These are phyloP conservation scores for Sitophilus oryzae DNA, from an alignment of 1,140 invertebrate genomes.

Conservation along the genomic window DNA sequence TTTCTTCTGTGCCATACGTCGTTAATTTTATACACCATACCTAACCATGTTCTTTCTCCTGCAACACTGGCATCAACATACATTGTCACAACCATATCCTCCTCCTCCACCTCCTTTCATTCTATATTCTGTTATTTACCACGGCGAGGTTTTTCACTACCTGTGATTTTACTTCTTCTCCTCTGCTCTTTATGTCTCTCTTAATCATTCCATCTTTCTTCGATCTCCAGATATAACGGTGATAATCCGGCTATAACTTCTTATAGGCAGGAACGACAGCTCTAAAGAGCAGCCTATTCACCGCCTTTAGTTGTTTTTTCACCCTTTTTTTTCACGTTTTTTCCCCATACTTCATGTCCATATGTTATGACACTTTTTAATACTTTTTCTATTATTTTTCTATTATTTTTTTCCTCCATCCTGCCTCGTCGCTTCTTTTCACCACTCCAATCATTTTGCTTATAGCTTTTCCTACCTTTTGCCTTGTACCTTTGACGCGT, in stretches of 20 bases:
- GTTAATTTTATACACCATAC: not conserved
- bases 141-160: not conserved
- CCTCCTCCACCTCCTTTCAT: not conserved
- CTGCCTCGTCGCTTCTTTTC: not conserved
- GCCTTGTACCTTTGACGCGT: not conserved
- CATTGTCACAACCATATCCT: not conserved
- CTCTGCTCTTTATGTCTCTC: not conserved
- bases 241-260: not conserved
- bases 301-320: not conserved
- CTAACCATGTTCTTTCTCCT: not conserved
- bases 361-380: not conserved
- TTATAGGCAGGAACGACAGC: not conserved
- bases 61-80: not conserved
- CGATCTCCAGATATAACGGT: not conserved
- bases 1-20: not conserved
- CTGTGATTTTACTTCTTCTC: not conserved
- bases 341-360: not conserved
- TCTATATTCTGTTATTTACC: not conserved
- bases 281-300: not conserved
- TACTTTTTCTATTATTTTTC: not conserved
- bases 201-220: too few relatives aligned
- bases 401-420: not conserved
- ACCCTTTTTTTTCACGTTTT: not conserved
- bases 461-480: not conserved
- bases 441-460: not conserved